Conservation (phyloP, 2,888 invertebrate genomes). For the Scaptomyza reducta region DNA sequence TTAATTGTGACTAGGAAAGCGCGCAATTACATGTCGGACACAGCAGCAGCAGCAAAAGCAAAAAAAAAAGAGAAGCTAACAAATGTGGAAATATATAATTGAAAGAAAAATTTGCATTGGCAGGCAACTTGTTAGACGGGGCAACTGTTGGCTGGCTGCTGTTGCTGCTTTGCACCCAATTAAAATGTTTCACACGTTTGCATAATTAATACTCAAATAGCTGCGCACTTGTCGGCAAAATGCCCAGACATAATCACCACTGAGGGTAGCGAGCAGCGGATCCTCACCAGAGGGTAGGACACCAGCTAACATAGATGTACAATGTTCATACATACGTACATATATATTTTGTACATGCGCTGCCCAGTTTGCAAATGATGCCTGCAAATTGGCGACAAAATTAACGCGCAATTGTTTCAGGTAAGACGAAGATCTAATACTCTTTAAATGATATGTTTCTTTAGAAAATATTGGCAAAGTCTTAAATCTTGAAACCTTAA, state of each 20-base stretch:
- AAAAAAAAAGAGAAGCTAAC: slow-evolving; percentile 27
- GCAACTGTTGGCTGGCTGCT: slow-evolving; percentile 20
- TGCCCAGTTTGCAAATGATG: slow-evolving; percentile 21
- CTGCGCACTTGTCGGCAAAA: slow-evolving; percentile 69
- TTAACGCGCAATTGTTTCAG: background rate
- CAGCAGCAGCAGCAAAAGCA: slow-evolving; percentile 20
- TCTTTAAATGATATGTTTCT: background rate
- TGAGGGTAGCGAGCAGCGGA: background rate
- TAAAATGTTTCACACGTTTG: slow-evolving; percentile 84
- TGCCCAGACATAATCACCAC: slow-evolving; percentile 39
- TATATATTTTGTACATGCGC: no score
- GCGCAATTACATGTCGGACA: slow-evolving; percentile 72
- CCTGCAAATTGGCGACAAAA: slow-evolving; percentile 56
- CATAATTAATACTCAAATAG: slow-evolving; percentile 84
- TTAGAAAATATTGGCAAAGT: background rate
- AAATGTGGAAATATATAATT: slow-evolving; percentile 62
- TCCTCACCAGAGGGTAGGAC: background rate
- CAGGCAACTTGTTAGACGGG: slow-evolving; percentile 58
- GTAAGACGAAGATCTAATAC: background rate
- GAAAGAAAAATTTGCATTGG: slow-evolving; percentile 75
- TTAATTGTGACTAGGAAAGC: slow-evolving; percentile 79
- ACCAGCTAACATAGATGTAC: slow-evolving; percentile 14
- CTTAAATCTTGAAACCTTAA: no score
- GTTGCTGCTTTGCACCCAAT: slow-evolving; percentile 79
- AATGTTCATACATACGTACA: no score